A percentile compares a stretch with the other conserved stretches of the same genome.
Evolutionary conservation across 2,113 vertebrate species (phyloP).

Genomic region (Acrocephalus kingi): DNA sequence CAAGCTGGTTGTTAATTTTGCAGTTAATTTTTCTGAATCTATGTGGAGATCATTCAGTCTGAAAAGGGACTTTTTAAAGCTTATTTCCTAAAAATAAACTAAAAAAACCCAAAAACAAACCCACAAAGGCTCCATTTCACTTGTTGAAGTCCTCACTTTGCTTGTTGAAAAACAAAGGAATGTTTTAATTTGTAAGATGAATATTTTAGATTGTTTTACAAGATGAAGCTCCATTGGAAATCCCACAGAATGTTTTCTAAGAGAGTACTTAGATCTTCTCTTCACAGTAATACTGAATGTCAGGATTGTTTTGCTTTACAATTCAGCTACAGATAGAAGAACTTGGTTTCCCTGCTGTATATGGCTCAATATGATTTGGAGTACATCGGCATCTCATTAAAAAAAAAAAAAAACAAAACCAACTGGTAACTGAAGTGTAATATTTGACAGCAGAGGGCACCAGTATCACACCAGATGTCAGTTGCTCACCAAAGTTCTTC

Average conservation of each 20-base stretch:
- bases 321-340: neutral
- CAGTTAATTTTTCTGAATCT: neutral
- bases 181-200: neutral
- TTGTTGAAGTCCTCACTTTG: neutral
- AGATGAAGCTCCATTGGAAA: neutral
- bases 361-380: neutral
- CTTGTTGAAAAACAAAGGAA: neutral
- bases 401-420: neutral
- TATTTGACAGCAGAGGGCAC: conserved; percentile 41
- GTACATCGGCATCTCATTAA: neutral
- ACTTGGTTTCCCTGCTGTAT: neutral
- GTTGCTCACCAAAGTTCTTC: neutral
- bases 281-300: neutral
- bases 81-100: neutral
- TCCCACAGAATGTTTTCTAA: neutral
- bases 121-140: neutral
- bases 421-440: neutral
- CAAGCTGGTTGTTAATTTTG: neutral
- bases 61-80: neutral
- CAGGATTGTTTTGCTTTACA: neutral
- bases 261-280: neutral
- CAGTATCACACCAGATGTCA: neutral
- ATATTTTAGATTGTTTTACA: neutral
- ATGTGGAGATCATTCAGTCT: neutral
- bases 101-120: neutral